Percentiles rank a stretch among this genome's conserved stretches.
These are phyloP conservation scores for Chaetodon trifascialis DNA, from an alignment of 2,113 vertebrate species.

Conservation along the genomic window DNA sequence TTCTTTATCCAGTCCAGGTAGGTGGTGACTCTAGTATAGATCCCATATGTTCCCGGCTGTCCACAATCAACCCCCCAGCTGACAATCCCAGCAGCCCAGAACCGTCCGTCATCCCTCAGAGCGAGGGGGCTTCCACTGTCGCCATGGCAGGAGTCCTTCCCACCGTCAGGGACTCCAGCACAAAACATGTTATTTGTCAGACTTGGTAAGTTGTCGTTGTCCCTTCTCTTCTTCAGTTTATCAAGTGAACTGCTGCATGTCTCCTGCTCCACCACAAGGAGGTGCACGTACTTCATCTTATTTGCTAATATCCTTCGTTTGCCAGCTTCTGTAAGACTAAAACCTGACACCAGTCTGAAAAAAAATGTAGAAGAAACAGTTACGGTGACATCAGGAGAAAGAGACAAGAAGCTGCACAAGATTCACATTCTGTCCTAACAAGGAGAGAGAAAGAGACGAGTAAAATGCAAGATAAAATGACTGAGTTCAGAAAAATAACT, in stretches of 20 bases:
- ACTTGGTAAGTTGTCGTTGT: fast-evolving
- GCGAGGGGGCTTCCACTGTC: constrained; percentile 67
- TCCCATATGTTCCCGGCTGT: constrained; percentile 1
- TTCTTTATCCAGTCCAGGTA: constrained; percentile 82
- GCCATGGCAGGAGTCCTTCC: constrained; percentile 66
- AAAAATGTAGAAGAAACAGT: not conserved
- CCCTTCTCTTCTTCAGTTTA: fast-evolving
- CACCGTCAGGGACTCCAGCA: constrained; percentile 66
- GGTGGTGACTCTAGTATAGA: constrained; percentile 70
- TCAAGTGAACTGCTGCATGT: not conserved
- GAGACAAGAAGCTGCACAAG: not conserved
- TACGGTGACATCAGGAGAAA: too few species aligned
- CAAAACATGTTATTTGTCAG: constrained; percentile 80
- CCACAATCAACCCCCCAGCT: constrained; percentile 76
- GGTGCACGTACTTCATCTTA: constrained; percentile 58
- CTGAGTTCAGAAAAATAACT: too few species aligned
- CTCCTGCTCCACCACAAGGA: constrained; percentile 70
- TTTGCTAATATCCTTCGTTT: fast-evolving
- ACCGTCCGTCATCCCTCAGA: not conserved
- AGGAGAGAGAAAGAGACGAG: too few species aligned
- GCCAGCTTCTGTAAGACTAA: not conserved
- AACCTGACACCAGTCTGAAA: constrained; percentile 75
- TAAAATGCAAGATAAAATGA: not conserved
- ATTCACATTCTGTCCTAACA: not conserved
- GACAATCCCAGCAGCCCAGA: constrained; percentile 76